These are phyloP conservation scores for Eidolon helvum DNA, from an alignment of 2,113 vertebrate genomes.

Conservation along the genomic window DNA sequence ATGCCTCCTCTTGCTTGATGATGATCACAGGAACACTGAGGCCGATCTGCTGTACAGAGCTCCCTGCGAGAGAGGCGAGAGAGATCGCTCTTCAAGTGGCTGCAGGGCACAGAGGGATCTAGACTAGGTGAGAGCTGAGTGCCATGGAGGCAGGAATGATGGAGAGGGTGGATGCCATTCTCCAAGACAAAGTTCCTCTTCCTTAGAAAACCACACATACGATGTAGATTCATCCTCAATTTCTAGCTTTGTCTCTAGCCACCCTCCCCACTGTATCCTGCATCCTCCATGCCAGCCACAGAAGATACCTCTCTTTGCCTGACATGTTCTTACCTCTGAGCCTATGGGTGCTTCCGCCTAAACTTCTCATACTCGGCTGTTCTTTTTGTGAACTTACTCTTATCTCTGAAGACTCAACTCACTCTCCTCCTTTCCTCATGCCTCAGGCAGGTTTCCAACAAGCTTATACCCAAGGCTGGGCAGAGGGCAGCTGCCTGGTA, in stretches of 20 bases:
- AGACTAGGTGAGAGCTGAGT: neutral
- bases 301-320: neutral
- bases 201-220: neutral
- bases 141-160: neutral
- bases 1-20: slow-evolving; percentile 99
- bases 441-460: neutral
- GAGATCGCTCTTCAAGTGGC: slow-evolving; percentile 63
- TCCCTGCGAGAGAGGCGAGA: slow-evolving; percentile 87
- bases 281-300: neutral
- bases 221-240: neutral
- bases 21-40: slow-evolving; percentile 99
- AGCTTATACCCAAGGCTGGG: neutral
- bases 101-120: neutral
- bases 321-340: neutral
- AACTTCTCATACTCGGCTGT: neutral
- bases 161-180: neutral
- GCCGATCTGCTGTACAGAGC: slow-evolving; percentile 95
- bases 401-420: neutral
- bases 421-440: neutral
- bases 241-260: neutral
- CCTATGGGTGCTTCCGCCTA: neutral
- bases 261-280: neutral
- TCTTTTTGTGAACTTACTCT: neutral
- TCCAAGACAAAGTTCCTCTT: neutral
- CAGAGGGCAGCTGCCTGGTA: rapidly evolving